These are phyloP conservation scores for Papilio xuthus DNA, from an alignment of 1,140 invertebrate species.

Conservation along the genomic window DNA sequence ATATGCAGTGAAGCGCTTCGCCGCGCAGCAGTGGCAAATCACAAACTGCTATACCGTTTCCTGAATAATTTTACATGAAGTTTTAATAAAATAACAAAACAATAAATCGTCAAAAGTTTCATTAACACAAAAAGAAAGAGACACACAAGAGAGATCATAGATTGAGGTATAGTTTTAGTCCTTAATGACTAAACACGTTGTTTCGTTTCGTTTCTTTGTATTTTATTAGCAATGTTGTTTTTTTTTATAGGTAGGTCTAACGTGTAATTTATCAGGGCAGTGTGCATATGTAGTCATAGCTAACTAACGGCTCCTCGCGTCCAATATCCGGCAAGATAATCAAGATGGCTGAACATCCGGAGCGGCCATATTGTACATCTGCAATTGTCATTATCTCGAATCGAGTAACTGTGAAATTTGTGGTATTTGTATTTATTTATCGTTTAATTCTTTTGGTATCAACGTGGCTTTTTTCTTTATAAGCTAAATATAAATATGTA, in stretches of 20 bases:
- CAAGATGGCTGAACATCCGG: conserved; percentile 72
- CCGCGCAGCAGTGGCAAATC: not conserved
- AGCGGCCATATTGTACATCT: conserved; percentile 58
- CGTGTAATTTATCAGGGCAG: not conserved
- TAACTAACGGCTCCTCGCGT: conserved; percentile 55
- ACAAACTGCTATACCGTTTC: not conserved
- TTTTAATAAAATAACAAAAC: not conserved
- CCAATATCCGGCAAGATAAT: conserved; percentile 71
- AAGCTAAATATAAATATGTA: no score
- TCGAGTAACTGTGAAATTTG: not conserved
- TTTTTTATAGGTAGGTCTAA: not conserved
- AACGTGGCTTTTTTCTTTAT: no score
- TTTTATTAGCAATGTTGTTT: not conserved
- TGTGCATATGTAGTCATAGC: conserved; percentile 59
- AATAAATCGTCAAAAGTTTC: not conserved
- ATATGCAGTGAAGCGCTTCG: not conserved
- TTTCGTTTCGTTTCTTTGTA: not conserved
- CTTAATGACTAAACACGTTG: not conserved
- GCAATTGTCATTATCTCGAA: conserved; percentile 30
- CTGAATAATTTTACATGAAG: not conserved
- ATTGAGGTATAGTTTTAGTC: not conserved
- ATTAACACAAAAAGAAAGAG: not conserved
- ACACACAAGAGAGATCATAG: not conserved
- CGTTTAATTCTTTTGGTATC: not conserved
- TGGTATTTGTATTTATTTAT: not conserved